Evolutionary conservation across 1,140 invertebrate genomes (phyloP), one percentile per base, ranked within the genome.

Genomic region (Venturia canescens): DNA sequence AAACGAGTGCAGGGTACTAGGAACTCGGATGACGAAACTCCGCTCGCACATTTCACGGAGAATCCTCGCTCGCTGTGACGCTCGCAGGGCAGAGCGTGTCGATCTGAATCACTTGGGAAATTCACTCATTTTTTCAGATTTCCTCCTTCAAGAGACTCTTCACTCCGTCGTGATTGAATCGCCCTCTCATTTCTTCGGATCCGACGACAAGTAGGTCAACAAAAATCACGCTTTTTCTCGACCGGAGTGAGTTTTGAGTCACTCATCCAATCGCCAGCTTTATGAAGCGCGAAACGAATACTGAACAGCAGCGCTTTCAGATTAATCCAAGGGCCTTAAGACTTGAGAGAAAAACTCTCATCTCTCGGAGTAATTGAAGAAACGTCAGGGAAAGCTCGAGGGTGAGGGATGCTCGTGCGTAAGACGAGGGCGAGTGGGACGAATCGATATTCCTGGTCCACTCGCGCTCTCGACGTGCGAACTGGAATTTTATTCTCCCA

Each of bases 11-110:
- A 63, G n/a, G 23, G 60, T 63, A 63, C 11, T 63, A 63, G 60
- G 60, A 63, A 63, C 60, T 63, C 27, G 60, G 60, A 63, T 63
- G 60, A 63, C 60, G 60, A 63, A 63, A 63, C 13, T 27, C 60
- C 27, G 60, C 21, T 63, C 23, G 16, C 27, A 63, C 26, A 63
- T 63, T 63, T 63, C 60, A 63, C 23, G 23, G 60, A 63, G 60
- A 63, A 63, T 63, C 60, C 60, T 27, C 23, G 23, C 50, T 53
- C 9, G 27, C 60, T 3, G 60, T 53, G 50, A 53, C 60, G 60
- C 9, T 26, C 6, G 27, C 11, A 11, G 2, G 60, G 11, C 23
- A 26, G 7, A 23, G 60, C 60, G 50, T 63, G 60, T 63, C 60
- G 27, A 63, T 63, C 13, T 21, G 13, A 63, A 63, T 63, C 53